A percentile compares a stretch with the other conserved stretches of the same genome.
phyloP scores from a whole-genome alignment of 2,113 vertebrate species.

The Pan troglodytes region NHGRI_mPanTro3-v2.1_pri NC_072398.2:43132501-43133000 shows the following conservation, averaged over 20 bases:
- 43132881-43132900: not conserved
- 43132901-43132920: not conserved
- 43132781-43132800: not conserved
- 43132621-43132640: fast-evolving
- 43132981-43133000: not conserved
- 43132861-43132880: not conserved
- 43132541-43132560: not conserved
- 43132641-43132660: not conserved
- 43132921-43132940: not conserved
- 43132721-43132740: not conserved
- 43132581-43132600: fast-evolving
- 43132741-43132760: not conserved
- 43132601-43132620: not conserved
- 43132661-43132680: not conserved
- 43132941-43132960: not conserved
- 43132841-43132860: not conserved
- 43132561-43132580: not conserved
- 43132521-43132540: not conserved
- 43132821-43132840: not conserved
- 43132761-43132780: not conserved
- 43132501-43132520: not conserved
- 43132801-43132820: not conserved
- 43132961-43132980: not conserved
- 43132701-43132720: not conserved
- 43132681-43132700: not conserved